phyloP scores from a whole-genome alignment of 2,888 invertebrate species.

The Ophraella communa region DNA sequence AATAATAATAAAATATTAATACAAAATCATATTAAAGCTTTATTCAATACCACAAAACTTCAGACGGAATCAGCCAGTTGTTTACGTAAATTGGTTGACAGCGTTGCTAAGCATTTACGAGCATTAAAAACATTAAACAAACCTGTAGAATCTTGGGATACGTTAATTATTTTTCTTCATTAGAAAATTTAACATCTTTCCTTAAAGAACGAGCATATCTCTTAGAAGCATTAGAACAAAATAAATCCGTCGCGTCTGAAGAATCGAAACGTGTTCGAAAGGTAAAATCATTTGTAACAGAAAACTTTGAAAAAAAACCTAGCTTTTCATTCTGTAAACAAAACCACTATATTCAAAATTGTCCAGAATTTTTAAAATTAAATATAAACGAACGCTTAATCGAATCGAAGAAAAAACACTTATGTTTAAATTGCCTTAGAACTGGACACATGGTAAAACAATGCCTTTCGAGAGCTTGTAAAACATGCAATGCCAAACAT shows the following conservation, averaged over 20 bases:
- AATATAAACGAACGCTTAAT: background rate
- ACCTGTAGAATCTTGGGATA: background rate
- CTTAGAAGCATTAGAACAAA: too few species aligned
- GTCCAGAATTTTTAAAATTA: background rate
- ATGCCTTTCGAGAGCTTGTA: background rate
- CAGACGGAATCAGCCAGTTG: background rate
- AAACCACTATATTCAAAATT: background rate
- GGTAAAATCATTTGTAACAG: too few species aligned
- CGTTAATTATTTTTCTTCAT: background rate
- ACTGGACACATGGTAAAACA: too few species aligned
- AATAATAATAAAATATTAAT: background rate
- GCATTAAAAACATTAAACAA: background rate
- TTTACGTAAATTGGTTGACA: background rate
- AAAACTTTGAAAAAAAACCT: background rate
- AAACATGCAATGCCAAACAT: background rate
- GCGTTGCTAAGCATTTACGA: background rate
- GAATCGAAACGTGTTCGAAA: too few species aligned
- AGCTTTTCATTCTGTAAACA: background rate
- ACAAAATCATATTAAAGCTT: background rate
- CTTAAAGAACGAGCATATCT: too few species aligned
- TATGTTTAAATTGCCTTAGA: background rate
- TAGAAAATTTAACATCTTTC: too few species aligned
- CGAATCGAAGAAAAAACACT: background rate
- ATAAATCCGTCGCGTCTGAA: too few species aligned
- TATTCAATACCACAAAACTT: background rate